These are phyloP conservation scores for Lithobates pipiens DNA, from an alignment of 2,797 vertebrate genomes.

Conservation along the genomic window DNA sequence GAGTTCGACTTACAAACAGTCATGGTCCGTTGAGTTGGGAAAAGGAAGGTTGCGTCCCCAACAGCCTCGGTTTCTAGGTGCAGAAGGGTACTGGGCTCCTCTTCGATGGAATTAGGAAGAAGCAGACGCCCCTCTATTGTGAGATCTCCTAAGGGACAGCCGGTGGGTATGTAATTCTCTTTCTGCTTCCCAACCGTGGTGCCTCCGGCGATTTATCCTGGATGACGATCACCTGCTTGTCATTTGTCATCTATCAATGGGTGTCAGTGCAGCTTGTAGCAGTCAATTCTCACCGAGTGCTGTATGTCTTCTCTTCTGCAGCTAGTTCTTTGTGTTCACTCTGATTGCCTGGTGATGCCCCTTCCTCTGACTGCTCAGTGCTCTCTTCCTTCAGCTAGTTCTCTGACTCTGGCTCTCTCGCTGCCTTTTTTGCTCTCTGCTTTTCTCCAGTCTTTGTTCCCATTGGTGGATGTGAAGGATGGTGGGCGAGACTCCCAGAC, in stretches of 20 bases:
- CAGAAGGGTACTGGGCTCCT: conserved; percentile 44
- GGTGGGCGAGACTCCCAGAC: conserved; percentile 60
- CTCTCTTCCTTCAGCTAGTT: conserved; percentile 42
- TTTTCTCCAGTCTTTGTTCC: conserved; percentile 27
- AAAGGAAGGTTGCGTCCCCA: conserved; percentile 71
- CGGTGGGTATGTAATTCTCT: not conserved
- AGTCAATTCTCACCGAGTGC: not conserved
- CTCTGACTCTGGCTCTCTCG: conserved; percentile 33
- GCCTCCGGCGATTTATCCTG: conserved; percentile 2
- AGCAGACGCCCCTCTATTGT: conserved; percentile 62
- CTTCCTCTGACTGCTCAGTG: conserved; percentile 10
- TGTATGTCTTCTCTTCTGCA: not conserved
- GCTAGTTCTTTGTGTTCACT: not conserved
- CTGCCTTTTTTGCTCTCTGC: conserved; percentile 52
- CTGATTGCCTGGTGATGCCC: not conserved
- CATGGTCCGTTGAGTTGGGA: conserved; percentile 68
- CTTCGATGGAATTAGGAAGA: conserved; percentile 60
- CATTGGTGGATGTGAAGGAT: conserved; percentile 52
- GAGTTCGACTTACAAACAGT: conserved; percentile 88
- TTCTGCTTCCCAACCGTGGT: not conserved
- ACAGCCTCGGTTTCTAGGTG: conserved; percentile 31
- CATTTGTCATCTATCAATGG: not conserved
- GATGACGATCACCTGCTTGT: conserved; percentile 16
- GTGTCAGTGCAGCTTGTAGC: not conserved
- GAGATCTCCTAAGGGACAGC: conserved; percentile 21